A percentile compares a stretch with the other conserved stretches of the same genome.
phyloP scores from a whole-genome alignment of 2,113 vertebrate species.

The Craseonycteris thonglongyai region DNA sequence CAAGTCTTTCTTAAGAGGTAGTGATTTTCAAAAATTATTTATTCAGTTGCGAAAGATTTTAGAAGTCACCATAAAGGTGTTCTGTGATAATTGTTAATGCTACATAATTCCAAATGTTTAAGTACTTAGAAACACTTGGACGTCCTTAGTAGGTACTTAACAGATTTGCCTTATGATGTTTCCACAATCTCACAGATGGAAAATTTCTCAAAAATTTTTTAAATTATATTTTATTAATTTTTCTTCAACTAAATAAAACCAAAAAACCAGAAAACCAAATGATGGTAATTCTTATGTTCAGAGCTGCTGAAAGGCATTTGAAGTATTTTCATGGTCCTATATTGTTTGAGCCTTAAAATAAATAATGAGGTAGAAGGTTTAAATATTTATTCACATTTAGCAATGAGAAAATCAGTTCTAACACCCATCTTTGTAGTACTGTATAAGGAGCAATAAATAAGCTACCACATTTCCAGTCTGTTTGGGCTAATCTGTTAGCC shows the following conservation, averaged over 20 bases:
- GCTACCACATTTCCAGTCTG: neutral
- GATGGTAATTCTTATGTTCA: neutral
- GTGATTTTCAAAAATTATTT: neutral
- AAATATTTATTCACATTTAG: neutral
- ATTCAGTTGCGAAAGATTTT: neutral
- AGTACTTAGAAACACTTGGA: neutral
- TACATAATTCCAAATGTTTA: neutral
- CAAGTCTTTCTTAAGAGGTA: neutral
- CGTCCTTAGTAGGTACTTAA: neutral
- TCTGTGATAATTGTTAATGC: neutral
- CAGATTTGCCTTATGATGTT: neutral
- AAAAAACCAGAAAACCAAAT: neutral
- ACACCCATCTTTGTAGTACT: neutral
- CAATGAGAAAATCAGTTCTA: neutral
- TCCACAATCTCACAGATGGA: neutral
- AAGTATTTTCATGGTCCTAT: neutral
- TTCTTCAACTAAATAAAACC: neutral
- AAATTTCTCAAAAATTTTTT: neutral
- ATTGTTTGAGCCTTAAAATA: neutral
- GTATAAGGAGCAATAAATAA: neutral
- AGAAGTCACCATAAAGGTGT: neutral
- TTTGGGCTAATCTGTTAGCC: neutral
- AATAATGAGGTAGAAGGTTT: neutral
- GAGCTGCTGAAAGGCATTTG: neutral
- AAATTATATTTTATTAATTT: neutral